Evolutionary conservation across 2,113 vertebrate species (phyloP).

Genomic region (Heliornis fulica): DNA sequence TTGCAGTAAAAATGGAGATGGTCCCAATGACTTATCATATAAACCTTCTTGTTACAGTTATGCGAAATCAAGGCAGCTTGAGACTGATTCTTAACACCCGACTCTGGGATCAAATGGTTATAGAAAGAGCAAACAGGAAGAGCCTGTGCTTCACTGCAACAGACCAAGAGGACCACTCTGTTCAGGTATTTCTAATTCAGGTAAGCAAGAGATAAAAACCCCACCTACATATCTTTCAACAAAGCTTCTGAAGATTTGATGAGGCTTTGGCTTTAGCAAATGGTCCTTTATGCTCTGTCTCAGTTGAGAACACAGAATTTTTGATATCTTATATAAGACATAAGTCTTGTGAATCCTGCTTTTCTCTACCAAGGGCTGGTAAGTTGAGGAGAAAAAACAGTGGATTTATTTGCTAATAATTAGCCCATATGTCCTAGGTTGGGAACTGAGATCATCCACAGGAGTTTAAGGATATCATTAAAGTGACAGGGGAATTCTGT

Average conservation of each 20-base stretch:
- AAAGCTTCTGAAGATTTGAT: not conserved
- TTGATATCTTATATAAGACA: not conserved
- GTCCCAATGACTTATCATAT: not conserved
- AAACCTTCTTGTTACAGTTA: constrained; percentile 71
- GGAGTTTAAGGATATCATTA: not conserved
- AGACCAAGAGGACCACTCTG: constrained; percentile 71
- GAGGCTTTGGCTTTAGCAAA: not conserved
- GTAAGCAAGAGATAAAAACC: constrained; percentile 46
- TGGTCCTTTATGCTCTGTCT: not conserved
- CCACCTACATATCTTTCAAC: not conserved
- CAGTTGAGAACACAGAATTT: not conserved
- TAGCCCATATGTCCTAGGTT: not conserved
- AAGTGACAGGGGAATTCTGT: not conserved
- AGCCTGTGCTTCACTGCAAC: constrained; percentile 81
- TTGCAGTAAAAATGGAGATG: not conserved
- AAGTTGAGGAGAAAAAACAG: not conserved
- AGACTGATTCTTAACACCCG: constrained; percentile 84
- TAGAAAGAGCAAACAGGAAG: constrained; percentile 75
- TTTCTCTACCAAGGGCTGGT: not conserved
- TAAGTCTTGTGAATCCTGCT: not conserved
- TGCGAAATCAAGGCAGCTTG: constrained; percentile 85
- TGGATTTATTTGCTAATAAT: not conserved
- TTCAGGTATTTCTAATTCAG: constrained; percentile 84
- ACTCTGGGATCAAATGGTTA: constrained; percentile 80
- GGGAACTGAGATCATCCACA: not conserved